Evolutionary conservation across 1,140 invertebrate species (phyloP).

Genomic region (Diuraphis noxia): DNA sequence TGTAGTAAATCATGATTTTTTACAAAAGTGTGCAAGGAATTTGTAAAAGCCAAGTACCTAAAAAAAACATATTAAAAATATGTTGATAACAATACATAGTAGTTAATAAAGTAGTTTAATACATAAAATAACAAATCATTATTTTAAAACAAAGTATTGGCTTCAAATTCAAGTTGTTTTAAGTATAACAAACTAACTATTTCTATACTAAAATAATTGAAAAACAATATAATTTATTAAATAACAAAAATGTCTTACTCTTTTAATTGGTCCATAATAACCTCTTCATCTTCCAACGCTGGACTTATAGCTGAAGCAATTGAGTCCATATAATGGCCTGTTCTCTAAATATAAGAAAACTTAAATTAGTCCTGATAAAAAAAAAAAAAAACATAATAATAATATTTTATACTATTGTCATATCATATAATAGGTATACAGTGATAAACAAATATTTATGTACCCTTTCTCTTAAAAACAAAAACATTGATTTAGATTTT

Average conservation of each 20-base stretch:
- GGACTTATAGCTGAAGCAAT: slow-evolving; percentile 76
- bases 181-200: not conserved
- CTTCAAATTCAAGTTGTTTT: not conserved
- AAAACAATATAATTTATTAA: not conserved
- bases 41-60: slow-evolving; percentile 48
- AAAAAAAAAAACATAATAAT: no score
- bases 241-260: slow-evolving; percentile 64
- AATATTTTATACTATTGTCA: not conserved
- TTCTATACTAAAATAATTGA: not conserved
- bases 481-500: not conserved
- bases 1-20: slow-evolving; percentile 45
- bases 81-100: not conserved
- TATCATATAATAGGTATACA: not conserved
- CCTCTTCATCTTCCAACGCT: slow-evolving; percentile 78
- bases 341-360: slow-evolving; percentile 62
- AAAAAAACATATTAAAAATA: not conserved
- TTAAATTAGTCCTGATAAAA: not conserved
- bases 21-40: slow-evolving; percentile 20
- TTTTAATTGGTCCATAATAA: slow-evolving; percentile 81
- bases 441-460: not conserved
- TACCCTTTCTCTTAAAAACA: not conserved
- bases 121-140: not conserved
- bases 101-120: not conserved
- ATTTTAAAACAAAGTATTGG: not conserved
- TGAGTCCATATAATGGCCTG: slow-evolving; percentile 75